Evolutionary conservation across 2,888 invertebrate species (phyloP).

Genomic region (Andricus quercusramuli): DNA sequence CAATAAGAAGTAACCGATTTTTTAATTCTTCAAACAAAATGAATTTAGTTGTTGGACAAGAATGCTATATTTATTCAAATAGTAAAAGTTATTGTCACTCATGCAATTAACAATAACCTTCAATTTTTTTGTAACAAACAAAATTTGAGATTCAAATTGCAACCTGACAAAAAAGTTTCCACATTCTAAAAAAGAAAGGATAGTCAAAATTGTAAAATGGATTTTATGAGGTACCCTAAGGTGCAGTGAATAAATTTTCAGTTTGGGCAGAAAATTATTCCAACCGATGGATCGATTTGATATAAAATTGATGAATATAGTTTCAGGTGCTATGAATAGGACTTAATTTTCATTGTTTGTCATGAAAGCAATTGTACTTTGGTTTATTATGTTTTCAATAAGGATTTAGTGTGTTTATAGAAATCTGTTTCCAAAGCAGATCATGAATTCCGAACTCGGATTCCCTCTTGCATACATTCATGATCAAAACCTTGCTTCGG

Average conservation of each 20-base stretch:
- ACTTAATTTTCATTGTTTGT: neutral
- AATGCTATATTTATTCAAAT: too few relatives aligned
- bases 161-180: too few relatives aligned
- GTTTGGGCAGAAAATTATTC: neutral
- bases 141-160: too few relatives aligned
- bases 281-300: neutral
- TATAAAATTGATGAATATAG: neutral
- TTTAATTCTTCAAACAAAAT: too few relatives aligned
- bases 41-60: too few relatives aligned
- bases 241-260: neutral
- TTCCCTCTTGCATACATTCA: conserved; percentile 5
- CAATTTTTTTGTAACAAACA: too few relatives aligned
- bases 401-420: neutral
- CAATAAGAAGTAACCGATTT: too few relatives aligned
- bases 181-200: too few relatives aligned
- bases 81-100: too few relatives aligned
- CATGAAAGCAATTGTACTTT: neutral
- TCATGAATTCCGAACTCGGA: conserved; percentile 5
- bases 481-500: conserved; percentile 18
- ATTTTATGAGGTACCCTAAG: neutral
- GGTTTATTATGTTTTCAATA: neutral
- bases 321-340: neutral
- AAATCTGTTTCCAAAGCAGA: neutral
- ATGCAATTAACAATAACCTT: too few relatives aligned
- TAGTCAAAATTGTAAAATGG: too few relatives aligned